Evolutionary conservation across 2,888 invertebrate species (phyloP).

Genomic region (Melanargia galathea): DNA sequence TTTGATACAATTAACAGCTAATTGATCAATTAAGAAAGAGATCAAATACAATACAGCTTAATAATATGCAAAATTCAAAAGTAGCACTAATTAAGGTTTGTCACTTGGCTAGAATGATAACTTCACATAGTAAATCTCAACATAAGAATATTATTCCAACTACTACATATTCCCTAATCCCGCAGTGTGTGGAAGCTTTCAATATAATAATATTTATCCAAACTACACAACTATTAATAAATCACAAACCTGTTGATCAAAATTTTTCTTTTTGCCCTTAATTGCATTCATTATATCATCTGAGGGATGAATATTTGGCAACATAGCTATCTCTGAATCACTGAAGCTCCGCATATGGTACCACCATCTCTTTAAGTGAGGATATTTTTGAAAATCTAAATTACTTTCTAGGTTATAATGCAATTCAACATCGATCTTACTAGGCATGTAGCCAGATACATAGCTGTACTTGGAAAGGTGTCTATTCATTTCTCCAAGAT

Average conservation of each 20-base stretch:
- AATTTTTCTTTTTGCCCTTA: constrained; percentile 50
- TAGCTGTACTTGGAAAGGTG: constrained; percentile 82
- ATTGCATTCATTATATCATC: constrained; percentile 49
- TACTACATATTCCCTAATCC: not conserved
- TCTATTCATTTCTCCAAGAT: constrained; percentile 63
- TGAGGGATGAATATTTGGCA: constrained; percentile 58
- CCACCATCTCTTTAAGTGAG: constrained; percentile 83
- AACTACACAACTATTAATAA: constrained; percentile 30
- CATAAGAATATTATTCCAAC: not conserved
- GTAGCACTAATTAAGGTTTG: not conserved
- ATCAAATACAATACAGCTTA: no score
- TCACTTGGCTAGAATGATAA: not conserved
- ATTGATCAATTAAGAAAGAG: no score
- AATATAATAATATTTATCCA: not conserved
- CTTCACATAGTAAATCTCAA: not conserved
- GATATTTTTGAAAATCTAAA: constrained; percentile 65
- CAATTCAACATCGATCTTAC: constrained; percentile 73
- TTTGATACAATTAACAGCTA: no score
- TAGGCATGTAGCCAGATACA: constrained; percentile 79
- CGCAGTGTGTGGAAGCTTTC: not conserved
- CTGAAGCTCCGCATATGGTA: constrained; percentile 83
- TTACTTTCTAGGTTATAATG: constrained; percentile 58
- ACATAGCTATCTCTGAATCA: constrained; percentile 71
- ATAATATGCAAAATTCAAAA: not conserved
- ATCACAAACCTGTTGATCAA: constrained; percentile 65